Evolutionary conservation across 1,140 invertebrate species (phyloP).

Genomic region (Hydropsyche tenuis): DNA sequence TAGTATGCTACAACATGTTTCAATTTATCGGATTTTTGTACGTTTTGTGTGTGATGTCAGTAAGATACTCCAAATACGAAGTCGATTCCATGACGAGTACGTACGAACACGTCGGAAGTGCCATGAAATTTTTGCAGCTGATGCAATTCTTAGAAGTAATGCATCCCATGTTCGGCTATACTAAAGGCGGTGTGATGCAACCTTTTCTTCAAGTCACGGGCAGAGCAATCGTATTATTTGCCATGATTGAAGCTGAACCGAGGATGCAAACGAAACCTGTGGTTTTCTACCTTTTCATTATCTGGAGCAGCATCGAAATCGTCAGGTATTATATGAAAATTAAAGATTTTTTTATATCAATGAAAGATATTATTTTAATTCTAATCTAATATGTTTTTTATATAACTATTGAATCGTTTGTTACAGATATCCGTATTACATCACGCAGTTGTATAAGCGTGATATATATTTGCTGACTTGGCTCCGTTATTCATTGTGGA

Average conservation of each 20-base stretch:
- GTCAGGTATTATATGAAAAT: constrained; percentile 68
- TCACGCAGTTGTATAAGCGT: constrained; percentile 77
- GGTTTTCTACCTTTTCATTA: constrained; percentile 84
- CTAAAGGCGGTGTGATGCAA: constrained; percentile 62
- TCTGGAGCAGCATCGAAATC: constrained; percentile 83
- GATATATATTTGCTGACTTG: constrained; percentile 84
- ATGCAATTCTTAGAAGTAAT: constrained; percentile 87
- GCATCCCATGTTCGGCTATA: constrained; percentile 89
- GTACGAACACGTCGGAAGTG: constrained; percentile 78
- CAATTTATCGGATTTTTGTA: constrained; percentile 90
- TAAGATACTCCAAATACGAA: constrained; percentile 78
- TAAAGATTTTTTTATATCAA: not conserved
- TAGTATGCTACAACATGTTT: constrained; percentile 89
- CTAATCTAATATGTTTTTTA: constrained; percentile 47
- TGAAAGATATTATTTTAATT: constrained; percentile 33
- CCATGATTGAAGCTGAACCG: constrained; percentile 82
- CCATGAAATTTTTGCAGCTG: constrained; percentile 83
- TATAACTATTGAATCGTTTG: too few relatives aligned
- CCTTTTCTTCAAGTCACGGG: constrained; percentile 77
- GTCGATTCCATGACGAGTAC: constrained; percentile 74
- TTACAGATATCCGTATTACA: constrained; percentile 89
- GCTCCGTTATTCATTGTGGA: constrained; percentile 93
- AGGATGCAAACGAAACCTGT: constrained; percentile 86
- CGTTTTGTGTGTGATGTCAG: constrained; percentile 74
- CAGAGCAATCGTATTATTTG: constrained; percentile 80